Evolutionary conservation across 2,888 invertebrate species (phyloP), one percentile per base, ranked within the genome.

Genomic region (Parnassius orleans): DNA sequence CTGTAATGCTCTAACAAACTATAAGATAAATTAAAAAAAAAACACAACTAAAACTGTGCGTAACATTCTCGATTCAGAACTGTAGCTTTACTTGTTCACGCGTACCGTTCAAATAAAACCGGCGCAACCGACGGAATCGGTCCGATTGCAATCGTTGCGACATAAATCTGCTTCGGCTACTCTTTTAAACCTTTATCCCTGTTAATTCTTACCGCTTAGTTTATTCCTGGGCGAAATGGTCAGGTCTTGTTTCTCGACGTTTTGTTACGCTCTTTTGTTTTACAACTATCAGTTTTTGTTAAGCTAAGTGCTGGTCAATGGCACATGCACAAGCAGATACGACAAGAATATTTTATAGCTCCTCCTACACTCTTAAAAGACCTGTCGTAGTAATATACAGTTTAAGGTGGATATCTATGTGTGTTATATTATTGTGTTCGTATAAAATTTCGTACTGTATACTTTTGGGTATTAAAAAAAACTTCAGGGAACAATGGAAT

Each of bases 151-250:
- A 90, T 89, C 90, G 79, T 82, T 81, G 84, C 87, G 84, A 86
- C 90, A 91, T 91, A 91, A 91, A 91, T 91, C 90, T 86, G 82
- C 83, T 83, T 87, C 89, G 90, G 90, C 90, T 90, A 90, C 90
- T 88, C 89, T 90, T 90, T 86, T 85, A 90, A 91, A 86, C 88
- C 84, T 87, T 91, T 90, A 90, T 85, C 87, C 87, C 85, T 88
- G 90, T 90, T 91, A 87, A 90, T 90, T 90, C 90, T 87, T 90
- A 87, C 90, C 89, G 90, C 90, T 91, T 90, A 88, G 90, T 90
- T 90, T 90, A 90, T 90, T 87, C 86, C 84, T 84, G 83, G 80
- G 80, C 86, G 83, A 81, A 87, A 87, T 85, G 87, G 86, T 77
- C 81, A 81, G 86, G 82, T 86, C 90, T 87, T 88, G 89, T 87